A percentile compares a stretch with the other conserved stretches of the same genome.
Evolutionary conservation across 2,888 invertebrate species (phyloP).

Genomic region (Fragum whitleyi): DNA sequence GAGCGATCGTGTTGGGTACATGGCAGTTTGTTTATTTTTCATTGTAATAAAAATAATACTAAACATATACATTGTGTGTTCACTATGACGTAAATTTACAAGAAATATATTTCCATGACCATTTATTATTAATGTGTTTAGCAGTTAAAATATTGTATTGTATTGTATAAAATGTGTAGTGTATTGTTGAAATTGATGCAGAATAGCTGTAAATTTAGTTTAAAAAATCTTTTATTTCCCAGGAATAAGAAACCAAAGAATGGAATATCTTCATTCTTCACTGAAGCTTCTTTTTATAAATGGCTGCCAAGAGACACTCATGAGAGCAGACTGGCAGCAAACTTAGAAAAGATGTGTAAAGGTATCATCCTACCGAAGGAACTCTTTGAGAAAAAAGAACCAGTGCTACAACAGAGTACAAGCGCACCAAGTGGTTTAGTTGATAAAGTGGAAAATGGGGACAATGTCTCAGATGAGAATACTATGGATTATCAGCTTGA

Average conservation of each 20-base stretch:
- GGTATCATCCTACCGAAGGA: slow-evolving; percentile 15
- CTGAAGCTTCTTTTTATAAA: slow-evolving; percentile 66
- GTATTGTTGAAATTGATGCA: no score
- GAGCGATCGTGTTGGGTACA: no score
- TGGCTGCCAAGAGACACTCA: slow-evolving; percentile 65
- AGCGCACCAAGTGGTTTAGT: background rate
- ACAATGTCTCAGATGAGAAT: background rate
- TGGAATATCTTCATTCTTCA: slow-evolving; percentile 70
- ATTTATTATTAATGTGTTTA: no score
- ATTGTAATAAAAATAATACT: no score
- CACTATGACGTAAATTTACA: no score
- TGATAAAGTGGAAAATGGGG: background rate
- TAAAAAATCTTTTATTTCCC: no score
- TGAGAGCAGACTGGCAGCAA: slow-evolving; percentile 56
- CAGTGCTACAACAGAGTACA: background rate
- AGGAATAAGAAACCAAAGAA: slow-evolving; percentile 63
- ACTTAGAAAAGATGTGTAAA: slow-evolving; percentile 47
- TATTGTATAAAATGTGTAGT: no score
- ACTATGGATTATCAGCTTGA: background rate
- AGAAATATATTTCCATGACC: no score
- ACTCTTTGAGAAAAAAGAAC: background rate
- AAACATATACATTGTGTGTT: no score
- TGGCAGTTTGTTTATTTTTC: no score
- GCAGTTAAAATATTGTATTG: no score
- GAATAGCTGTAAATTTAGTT: no score